Evolutionary conservation across 2,113 vertebrate species (phyloP), one percentile per base, ranked within the genome.

Genomic region (Argyrosomus japonicus): DNA sequence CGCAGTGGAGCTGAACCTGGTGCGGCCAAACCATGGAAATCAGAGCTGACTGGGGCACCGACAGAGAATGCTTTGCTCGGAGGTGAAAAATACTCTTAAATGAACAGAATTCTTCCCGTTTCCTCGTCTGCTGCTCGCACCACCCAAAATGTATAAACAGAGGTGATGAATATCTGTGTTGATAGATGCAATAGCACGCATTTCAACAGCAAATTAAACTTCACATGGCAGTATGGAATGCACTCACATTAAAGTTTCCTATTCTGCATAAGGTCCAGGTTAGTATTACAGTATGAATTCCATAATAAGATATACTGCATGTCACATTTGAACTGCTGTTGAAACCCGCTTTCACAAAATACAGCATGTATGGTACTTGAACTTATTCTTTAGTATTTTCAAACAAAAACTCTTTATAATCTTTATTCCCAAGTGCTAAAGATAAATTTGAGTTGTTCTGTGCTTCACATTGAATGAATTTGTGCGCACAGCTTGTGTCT

Each of bases 111-210:
- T 79, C 77, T 81, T 88, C 19, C 68, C 40, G 23, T 77, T 86
- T 83, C 74, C 79, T 75, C n/a, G 4, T 83, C 81, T 88, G 78
- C 78, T 58, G 75, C 63, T 45, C 6, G n/a, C 86, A 83, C 83
- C 82, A 73, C 79, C 77, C 67, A 79, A 87, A 82, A 79, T 69
- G 69, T 87, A 73, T 84, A 83, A 87, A 86, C 80, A 89, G 58
- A 71, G 2, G 63, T 89, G 91, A 91, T 89, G 74, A 83, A 89
- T 90, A 71, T 86, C 25, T 61, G 71, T 67, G 83, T 47, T 85
- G 86, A 90, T 67, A 13, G 90, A 91, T 65, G 54, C 69, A 89
- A 82, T 85, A 79, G 68, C 73, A 51, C 2, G 6, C 56, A 29
- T 72, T 85, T 91, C 84, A 84, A 63, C 87, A 68, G 89, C 68